Conservation (phyloP, 2,797 vertebrate species). For the Labeo calbasu region DNA sequence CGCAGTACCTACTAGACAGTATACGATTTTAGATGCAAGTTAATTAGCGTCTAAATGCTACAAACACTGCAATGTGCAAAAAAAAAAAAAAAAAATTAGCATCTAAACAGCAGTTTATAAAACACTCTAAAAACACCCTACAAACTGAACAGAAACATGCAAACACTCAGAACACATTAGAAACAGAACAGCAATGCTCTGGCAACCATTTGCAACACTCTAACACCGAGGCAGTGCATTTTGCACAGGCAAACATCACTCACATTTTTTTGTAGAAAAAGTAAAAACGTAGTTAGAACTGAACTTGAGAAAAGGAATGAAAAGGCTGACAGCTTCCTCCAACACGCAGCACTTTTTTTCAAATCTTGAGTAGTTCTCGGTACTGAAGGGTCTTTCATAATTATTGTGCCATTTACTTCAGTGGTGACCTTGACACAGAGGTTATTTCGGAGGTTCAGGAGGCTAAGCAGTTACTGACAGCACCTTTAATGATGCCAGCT, state of each 20-base stretch:
- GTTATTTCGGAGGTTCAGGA: slow-evolving; percentile 14
- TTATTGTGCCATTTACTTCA: slow-evolving; percentile 31
- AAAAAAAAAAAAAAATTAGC: background rate
- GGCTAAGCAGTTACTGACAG: slow-evolving; percentile 28
- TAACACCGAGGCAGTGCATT: background rate
- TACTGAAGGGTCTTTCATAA: slow-evolving; percentile 27
- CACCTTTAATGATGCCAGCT: slow-evolving; percentile 36
- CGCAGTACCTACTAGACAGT: too few relatives aligned
- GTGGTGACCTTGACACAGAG: slow-evolving; percentile 22
- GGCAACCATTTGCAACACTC: background rate
- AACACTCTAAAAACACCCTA: background rate
- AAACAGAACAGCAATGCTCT: background rate
- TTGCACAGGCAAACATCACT: background rate
- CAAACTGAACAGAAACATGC: background rate
- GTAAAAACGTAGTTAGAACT: background rate
- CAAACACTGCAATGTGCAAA: background rate
- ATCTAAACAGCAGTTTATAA: background rate
- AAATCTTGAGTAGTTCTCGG: background rate
- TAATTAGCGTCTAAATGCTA: background rate
- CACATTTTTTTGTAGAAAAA: background rate
- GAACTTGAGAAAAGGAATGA: background rate
- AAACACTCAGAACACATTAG: background rate
- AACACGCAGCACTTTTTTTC: background rate
- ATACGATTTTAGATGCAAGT: too few relatives aligned
- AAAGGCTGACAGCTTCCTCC: background rate